Conservation (phyloP, 2,888 invertebrate species). For the Drosophila nr. fundita region DNA sequence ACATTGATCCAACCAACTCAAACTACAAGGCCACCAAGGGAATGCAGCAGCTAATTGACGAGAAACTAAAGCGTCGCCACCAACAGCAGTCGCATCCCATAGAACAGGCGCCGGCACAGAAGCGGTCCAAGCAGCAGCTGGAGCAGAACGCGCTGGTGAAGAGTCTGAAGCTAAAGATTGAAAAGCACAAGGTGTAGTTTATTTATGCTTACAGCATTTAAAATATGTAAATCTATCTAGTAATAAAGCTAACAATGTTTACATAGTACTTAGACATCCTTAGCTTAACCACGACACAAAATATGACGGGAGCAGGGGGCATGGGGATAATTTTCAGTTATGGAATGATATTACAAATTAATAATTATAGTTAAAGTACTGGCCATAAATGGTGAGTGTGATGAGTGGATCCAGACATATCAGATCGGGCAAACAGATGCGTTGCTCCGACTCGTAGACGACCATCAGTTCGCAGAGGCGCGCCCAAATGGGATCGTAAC, state of each 20-base stretch:
- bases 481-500: conserved; percentile 73
- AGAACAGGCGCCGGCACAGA: conserved; percentile 70
- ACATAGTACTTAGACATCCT: background rate
- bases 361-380: conserved; percentile 82
- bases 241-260: conserved; percentile 20
- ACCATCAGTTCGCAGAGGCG: conserved; percentile 80
- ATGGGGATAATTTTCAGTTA: conserved; percentile 1
- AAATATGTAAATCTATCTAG: conserved; percentile 20
- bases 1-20: conserved; percentile 96
- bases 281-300: background rate
- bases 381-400: conserved; percentile 72
- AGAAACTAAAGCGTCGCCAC: conserved; percentile 91
- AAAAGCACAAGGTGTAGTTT: conserved; percentile 59
- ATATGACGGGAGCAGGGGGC: background rate
- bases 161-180: conserved; percentile 90
- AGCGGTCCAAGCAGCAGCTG: conserved; percentile 87
- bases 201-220: conserved; percentile 19
- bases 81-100: conserved; percentile 7
- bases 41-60: conserved; percentile 92
- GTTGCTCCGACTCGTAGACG: conserved; percentile 68
- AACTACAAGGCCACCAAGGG: conserved; percentile 95
- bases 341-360: conserved; percentile 26
- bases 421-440: conserved; percentile 78
- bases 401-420: conserved; percentile 68
- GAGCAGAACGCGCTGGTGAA: conserved; percentile 91